Evolutionary conservation across 1,140 invertebrate species (phyloP), one percentile per base, ranked within the genome.

Genomic region (Zaprionus inermis): DNA sequence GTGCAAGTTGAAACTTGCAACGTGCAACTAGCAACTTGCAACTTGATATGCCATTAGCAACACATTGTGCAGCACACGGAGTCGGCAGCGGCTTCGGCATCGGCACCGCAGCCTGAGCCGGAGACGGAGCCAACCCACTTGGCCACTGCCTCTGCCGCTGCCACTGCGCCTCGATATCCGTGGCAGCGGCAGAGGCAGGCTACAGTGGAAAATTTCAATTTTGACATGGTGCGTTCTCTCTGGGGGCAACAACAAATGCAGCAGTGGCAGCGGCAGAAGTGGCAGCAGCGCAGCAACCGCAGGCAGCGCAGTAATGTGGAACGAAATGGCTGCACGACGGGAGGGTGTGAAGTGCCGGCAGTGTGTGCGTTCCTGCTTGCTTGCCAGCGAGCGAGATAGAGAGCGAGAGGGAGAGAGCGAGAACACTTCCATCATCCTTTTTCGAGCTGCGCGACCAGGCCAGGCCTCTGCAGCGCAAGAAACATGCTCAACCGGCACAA

Each of bases 181-280:
- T 72, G 88, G 22, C 22, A 2, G 24, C 24, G 24, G 24, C 24
- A 28, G 24, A 28, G 24, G 77, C 75, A 70, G 74, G 75, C 72
- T 86, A 83, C 79, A 79, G 76, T 81, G 78, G 83, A 88, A 88
- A 88, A 88, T 88, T 89, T 89, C 64, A 89, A 74, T 79, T 77
- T 79, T 79, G 76, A 73, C 73, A 76, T 79, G 76, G 61, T 79
- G 82, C 75, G 78, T 79, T 69, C 67, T 75, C 64, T 75, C 64
- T 66, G 69, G 79, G 56, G 78, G 65, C 61, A 56, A 28, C 74
- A 70, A 72, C 72, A 65, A 30, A 66, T 69, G 7, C 54, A 61
- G 52, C 72, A 34, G 34, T 32, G 54, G n/a, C 64, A 49, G 41
- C 46, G 67, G 28, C 51, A 70, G 56, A 54, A 58, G 46, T 55